Base-by-base conservation (phyloP, 1,140 invertebrate genomes). In the Pentalonia nigronervosa region DNA sequence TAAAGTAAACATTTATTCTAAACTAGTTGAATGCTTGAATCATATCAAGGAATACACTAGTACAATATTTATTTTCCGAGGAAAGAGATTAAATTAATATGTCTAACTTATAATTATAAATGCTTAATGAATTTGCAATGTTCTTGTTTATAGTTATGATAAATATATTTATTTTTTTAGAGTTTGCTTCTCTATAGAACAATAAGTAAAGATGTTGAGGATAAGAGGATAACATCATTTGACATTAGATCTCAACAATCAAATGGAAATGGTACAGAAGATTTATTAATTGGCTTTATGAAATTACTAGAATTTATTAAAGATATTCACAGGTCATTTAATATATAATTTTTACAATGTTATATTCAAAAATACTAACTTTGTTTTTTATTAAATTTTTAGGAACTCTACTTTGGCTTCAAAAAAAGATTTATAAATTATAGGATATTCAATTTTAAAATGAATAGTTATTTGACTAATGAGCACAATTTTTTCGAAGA, bases 251-350 rank as follows among this genome's bases (percentile, higher is more conserved):
- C 91, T 41, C 91, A 93, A 93, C 91, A 93, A 30, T 93, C 91
- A 36, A 93, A 84, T 84, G 91, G 81, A 50, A 36, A 93, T 56
- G 81, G 91, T 30, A 56, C 91, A 56, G 91, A 86, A 53, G 81
- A 93, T 93, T 84, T 93, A 9, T 56, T 93, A 34, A 93, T 93
- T 84, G 91, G 91, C 56, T 93, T 93, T 93, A 93, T 93, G 91
- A 93, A 93, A 45, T 84, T 93, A 84, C 23, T 93, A 17, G 91
- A 93, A 93, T 93, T 93, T 56, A 93, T 93, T 30, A 93, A 93
- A 93, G 91, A 93, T 30, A 93, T 93, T n/a, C 91, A 93, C 76
- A 93, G 91, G 91, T 93, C 30, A 53, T 89, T 8, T 36, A 30
- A 45, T 48, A 7, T 87, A 84, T 4, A 84, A 41, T 84, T 83